Base-by-base conservation (phyloP, 2,888 invertebrate species). In the Cryptocheilus praepositus region DNA sequence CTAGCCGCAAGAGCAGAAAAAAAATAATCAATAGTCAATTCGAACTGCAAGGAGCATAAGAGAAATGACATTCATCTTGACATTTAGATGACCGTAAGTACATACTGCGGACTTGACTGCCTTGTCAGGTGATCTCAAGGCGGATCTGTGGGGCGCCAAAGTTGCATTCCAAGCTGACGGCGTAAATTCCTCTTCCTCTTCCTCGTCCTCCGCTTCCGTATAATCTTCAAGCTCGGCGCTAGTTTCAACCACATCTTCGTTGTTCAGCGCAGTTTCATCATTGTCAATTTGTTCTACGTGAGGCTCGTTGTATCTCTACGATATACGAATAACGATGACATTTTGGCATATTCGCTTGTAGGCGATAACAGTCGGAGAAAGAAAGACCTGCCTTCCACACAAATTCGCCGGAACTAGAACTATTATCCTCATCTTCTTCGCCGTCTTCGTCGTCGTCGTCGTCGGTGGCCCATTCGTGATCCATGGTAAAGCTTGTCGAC, bases 111-210 rank as follows among this genome's bases (percentile, higher is more conserved):
- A 83, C 75, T 88, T 89, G 56, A 84, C 60, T 25, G 89, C 89
- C 82, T 91, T 92, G 66, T 92, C 92, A 0, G 92, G 92, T 60
- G 92, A 92, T 70, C 92, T 90, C 18, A 95, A 89, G 16, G 95
- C 93, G 25, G 95, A 94, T 88, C 94, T 93, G 58, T 92, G 90
- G n/a, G 95, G 95, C 1, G 92, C 93, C 18, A 95, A 93, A 81
- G 92, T 92, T 79, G 94, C 93, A 88, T 95, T 93, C 95, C 95
- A 95, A 70, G 94, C 94, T 3, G 94, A 95, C 5, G 95, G 95
- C 66, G 94, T 93, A 87, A 95, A 95, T 80, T 92, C 92, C 44
- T 91, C 90, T 61, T 91, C 90, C 85, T 93, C 94, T 62, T 92
- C 92, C 81, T 93, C 93, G 73, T 93, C 93, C 55, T 61, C 46